These are phyloP conservation scores for Drosophila paramelanica DNA, from an alignment of 2,888 invertebrate genomes.

Conservation along the genomic window DNA sequence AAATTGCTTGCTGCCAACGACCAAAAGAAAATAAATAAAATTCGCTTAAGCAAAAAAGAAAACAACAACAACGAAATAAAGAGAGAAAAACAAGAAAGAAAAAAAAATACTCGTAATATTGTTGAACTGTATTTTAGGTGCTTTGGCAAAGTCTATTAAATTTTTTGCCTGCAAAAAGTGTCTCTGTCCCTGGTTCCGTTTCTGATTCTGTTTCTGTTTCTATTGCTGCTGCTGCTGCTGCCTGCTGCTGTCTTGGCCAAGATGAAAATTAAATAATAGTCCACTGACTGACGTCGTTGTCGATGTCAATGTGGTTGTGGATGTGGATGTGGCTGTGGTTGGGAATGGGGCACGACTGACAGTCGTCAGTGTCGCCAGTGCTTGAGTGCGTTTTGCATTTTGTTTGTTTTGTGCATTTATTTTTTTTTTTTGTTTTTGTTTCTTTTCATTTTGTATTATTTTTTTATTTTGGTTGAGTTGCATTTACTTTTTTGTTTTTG, in stretches of 20 bases:
- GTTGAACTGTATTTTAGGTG: conserved; percentile 71
- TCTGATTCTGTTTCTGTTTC: conserved; percentile 2
- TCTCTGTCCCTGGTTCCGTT: conserved; percentile 48
- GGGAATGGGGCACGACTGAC: conserved; percentile 33
- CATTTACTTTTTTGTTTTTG: conserved; percentile 50
- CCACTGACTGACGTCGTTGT: conserved; percentile 72
- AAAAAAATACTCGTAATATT: conserved; percentile 66
- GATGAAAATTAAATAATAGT: conserved; percentile 74
- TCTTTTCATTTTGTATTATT: conserved; percentile 10
- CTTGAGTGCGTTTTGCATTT: conserved; percentile 54
- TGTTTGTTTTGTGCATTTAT: conserved; percentile 42
- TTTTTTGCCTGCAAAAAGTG: conserved; percentile 54
- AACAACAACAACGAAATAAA: conserved; percentile 24
- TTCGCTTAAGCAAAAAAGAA: conserved; percentile 48
- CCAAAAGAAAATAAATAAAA: conserved; percentile 68
- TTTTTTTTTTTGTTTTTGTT: conserved; percentile 20
- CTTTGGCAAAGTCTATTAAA: conserved; percentile 57
- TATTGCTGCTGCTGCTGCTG: not conserved
- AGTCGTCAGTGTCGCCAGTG: conserved; percentile 44
- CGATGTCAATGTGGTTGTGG: conserved; percentile 13
- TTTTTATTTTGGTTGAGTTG: conserved; percentile 26
- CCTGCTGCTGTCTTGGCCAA: conserved; percentile 33
- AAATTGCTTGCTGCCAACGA: conserved; percentile 67
- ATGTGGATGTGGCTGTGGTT: not conserved
- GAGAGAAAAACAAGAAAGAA: conserved; percentile 18